Conservation (phyloP, 2,797 vertebrate genomes). For the Alca torda region DNA sequence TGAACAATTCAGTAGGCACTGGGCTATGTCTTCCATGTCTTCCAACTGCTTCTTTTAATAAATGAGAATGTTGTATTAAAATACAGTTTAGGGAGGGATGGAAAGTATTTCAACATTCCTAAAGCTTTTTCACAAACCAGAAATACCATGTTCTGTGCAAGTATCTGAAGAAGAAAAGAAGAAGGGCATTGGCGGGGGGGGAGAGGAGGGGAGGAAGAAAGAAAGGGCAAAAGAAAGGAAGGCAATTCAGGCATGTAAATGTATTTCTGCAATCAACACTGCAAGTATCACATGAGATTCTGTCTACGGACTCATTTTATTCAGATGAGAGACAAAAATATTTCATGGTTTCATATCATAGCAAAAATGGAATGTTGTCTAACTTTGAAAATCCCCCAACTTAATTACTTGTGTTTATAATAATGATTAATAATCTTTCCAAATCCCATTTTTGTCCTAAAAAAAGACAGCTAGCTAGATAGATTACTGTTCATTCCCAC, state of each 20-base stretch:
- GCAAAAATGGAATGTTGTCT: not conserved
- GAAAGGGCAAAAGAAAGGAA: not conserved
- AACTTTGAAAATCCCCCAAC: not conserved
- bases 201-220: not conserved
- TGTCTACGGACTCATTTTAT: not conserved
- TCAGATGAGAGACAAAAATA: not conserved
- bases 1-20: not conserved
- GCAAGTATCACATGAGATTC: not conserved
- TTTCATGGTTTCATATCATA: not conserved
- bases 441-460: not conserved
- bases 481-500: not conserved
- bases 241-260: not conserved
- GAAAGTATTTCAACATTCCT: not conserved
- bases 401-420: not conserved
- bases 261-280: not conserved
- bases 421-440: not conserved
- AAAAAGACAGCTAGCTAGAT: not conserved
- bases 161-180: not conserved
- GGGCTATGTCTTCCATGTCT: not conserved
- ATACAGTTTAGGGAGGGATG: not conserved
- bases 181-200: not conserved
- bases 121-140: not conserved
- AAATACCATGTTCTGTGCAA: not conserved
- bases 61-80: not conserved
- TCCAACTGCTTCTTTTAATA: not conserved